Conservation (phyloP, 2,888 invertebrate genomes). For the Sphaerophoria rueppellii region DNA sequence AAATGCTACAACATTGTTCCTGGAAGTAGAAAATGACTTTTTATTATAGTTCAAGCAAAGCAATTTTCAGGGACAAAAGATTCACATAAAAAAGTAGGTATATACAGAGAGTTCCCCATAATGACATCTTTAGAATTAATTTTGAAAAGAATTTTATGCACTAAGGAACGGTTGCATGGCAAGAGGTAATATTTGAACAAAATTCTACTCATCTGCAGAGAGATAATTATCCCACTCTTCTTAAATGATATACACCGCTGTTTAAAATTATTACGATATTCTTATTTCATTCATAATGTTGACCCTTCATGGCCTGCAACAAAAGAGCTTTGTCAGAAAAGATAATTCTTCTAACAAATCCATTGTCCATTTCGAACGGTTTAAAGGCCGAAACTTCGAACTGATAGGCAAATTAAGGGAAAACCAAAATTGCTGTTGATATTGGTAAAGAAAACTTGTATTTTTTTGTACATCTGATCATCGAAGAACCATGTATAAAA, state of each 20-base stretch:
- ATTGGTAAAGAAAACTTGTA: no score
- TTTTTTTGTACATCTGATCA: no score
- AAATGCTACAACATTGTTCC: constrained; percentile 45
- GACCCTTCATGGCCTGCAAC: background rate
- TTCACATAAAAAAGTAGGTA: background rate
- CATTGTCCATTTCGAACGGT: no score
- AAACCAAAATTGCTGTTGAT: no score
- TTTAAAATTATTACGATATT: background rate
- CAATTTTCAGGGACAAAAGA: constrained; percentile 27
- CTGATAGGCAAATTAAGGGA: no score
- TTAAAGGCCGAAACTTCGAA: no score
- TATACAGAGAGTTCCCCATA: background rate
- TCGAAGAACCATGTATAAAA: no score
- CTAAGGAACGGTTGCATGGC: constrained; percentile 1
- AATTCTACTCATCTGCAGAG: constrained; percentile 5
- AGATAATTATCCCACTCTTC: constrained; percentile 18
- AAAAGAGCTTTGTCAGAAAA: no score
- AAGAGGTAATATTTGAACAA: background rate
- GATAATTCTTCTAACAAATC: no score
- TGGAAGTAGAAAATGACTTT: constrained; percentile 32
- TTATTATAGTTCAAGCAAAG: constrained; percentile 29
- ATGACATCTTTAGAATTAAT: constrained; percentile 27
- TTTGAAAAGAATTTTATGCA: constrained; percentile 6
- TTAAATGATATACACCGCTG: no score
- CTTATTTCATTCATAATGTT: background rate